Evolutionary conservation across 2,888 invertebrate genomes (phyloP), one percentile per base, ranked within the genome.

Genomic region (Gryllus longicercus): DNA sequence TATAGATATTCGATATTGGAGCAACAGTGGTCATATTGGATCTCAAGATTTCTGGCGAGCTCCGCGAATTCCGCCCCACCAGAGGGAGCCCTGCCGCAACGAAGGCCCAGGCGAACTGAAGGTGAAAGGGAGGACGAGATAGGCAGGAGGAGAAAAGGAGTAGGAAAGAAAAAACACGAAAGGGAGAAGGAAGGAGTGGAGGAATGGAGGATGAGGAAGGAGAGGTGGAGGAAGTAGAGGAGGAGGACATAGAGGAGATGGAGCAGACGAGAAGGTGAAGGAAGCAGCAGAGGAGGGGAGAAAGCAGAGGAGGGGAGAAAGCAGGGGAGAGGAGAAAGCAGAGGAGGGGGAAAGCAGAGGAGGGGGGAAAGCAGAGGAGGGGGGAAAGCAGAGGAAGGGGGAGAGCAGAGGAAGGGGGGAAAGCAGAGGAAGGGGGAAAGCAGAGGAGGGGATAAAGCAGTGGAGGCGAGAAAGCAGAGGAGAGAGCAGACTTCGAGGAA

Each of bases 21-120:
- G n/a, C 63, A 63, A 63, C 63, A 63, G 63, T 63, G 63, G 63
- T 63, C 63, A 63, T 63, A 63, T 63, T 63, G 63, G 63, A n/a
- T 63, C 63, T 63, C 63, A 63, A 38, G 63, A 63, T 63, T 38
- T 63, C 63, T 63, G 63, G 38, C 38, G 38, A 38, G 38, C 38
- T 38, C 38, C 38, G 38, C 5, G 38, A 8, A 38, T 38, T 38
- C 38, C 38, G 38, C 38, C 38, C 8, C 38, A 38, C 38, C 38
- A 38, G 38, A 38, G 5, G 38, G 38, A 38, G 8, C 8, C 38
- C 38, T 38, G 38, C 8, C 38, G 38, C 38, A 38, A 8, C 38
- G 38, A 38, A 38, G 38, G 38, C 8, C 38, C 38, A 38, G 8
- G 38, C 38, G 38, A 38, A 38, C 38, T 38, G 38, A 5, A 8